Evolutionary conservation across 2,113 vertebrate species (phyloP).

Genomic region (Zosterops borbonicus): DNA sequence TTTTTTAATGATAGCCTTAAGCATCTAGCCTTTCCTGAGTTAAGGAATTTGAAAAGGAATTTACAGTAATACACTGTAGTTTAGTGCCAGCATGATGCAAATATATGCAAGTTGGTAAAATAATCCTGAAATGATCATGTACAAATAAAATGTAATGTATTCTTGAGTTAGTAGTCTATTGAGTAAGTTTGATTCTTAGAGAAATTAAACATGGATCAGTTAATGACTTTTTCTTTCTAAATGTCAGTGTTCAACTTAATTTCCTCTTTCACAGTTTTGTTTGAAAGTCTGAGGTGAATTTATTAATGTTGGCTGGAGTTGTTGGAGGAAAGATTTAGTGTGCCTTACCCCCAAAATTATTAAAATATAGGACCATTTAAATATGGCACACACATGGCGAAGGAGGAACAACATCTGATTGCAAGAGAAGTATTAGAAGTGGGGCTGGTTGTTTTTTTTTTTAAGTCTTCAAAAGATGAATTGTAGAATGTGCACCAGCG

Average conservation of each 20-base stretch:
- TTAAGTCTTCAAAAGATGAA: neutral
- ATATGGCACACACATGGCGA: neutral
- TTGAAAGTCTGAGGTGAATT: neutral
- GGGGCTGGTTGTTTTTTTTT: neutral
- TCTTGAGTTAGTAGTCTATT: neutral
- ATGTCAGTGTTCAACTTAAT: neutral
- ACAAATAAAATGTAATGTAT: slow-evolving; percentile 7
- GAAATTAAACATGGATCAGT: neutral
- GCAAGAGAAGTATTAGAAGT: neutral
- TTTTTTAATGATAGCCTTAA: neutral
- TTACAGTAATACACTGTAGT: neutral
- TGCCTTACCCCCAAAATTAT: neutral
- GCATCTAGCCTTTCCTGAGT: neutral
- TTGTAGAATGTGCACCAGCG: neutral
- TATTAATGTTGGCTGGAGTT: neutral
- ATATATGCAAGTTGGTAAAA: neutral
- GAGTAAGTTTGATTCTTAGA: neutral
- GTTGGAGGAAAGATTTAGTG: neutral
- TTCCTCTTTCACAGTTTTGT: neutral
- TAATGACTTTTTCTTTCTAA: neutral
- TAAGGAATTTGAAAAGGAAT: neutral
- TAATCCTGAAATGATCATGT: neutral
- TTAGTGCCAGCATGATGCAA: neutral
- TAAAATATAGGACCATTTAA: neutral
- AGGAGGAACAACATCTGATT: neutral